Percentiles rank a stretch among this genome's conserved stretches.
These are phyloP conservation scores for Halcyon smyrnensis DNA, from an alignment of 2,797 vertebrate species.

Conservation along the genomic window DNA sequence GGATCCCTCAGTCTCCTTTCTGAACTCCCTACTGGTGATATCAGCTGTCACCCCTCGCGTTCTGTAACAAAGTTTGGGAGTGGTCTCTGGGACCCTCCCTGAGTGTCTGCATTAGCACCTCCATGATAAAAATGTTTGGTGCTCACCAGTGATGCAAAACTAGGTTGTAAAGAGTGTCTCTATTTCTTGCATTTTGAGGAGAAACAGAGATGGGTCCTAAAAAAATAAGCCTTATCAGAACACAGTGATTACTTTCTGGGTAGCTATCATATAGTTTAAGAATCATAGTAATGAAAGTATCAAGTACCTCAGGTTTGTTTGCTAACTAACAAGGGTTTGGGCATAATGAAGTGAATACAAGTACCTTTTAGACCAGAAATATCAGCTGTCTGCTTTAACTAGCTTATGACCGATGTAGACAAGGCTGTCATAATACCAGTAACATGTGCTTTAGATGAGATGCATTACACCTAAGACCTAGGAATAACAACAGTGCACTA, in stretches of 20 bases:
- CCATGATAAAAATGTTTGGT: rapidly evolving
- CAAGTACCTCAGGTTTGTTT: background rate
- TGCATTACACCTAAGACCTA: background rate
- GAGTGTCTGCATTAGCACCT: background rate
- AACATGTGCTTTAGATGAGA: background rate
- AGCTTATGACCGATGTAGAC: background rate
- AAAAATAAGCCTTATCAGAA: background rate
- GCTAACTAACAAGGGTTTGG: background rate
- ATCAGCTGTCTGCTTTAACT: background rate
- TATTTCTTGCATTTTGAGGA: background rate
- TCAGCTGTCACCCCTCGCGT: rapidly evolving
- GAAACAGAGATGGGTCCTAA: background rate
- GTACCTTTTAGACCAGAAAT: background rate
- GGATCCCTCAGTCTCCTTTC: background rate
- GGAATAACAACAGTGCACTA: background rate
- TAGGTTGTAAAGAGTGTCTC: background rate
- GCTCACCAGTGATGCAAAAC: background rate
- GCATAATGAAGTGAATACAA: background rate
- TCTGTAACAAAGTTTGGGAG: rapidly evolving
- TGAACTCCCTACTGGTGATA: background rate
- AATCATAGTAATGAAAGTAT: background rate
- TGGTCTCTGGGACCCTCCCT: background rate
- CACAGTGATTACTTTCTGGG: background rate
- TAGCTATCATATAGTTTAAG: background rate
- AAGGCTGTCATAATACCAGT: background rate